Percentiles rank a stretch among this genome's conserved stretches.
These are phyloP conservation scores for Pholis gunnellus DNA, from an alignment of 2,113 vertebrate genomes.

Conservation along the genomic window DNA sequence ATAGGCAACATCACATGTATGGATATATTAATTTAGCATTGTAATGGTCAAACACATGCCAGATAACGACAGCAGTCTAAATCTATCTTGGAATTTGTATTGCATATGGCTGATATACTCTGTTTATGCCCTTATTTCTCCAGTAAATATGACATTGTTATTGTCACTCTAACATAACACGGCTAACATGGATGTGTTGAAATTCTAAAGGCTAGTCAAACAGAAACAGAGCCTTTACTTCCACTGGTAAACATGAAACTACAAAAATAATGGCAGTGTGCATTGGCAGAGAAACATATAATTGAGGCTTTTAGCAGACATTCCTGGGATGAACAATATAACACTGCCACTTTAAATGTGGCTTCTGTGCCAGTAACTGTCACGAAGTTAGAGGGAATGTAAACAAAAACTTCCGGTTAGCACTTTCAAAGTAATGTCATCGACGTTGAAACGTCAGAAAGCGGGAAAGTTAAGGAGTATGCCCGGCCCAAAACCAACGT, in stretches of 20 bases:
- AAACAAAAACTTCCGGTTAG: neutral
- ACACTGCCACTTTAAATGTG: constrained; percentile 52
- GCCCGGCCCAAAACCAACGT: neutral
- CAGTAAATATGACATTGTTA: too few species aligned
- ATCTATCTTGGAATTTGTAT: neutral
- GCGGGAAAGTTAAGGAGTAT: too few species aligned
- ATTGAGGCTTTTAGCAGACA: constrained; percentile 43
- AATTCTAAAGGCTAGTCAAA: neutral
- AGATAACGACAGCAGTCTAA: neutral
- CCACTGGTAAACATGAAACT: neutral
- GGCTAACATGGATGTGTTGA: neutral
- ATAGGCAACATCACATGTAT: neutral
- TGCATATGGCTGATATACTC: neutral
- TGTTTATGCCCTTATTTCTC: neutral
- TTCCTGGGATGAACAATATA: constrained; percentile 39
- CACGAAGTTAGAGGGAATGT: neutral
- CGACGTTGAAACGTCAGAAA: neutral
- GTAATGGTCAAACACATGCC: neutral
- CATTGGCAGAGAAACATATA: constrained; percentile 51
- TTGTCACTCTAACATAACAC: neutral
- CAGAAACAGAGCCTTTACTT: neutral
- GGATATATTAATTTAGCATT: neutral
- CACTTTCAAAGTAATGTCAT: constrained; percentile 31
- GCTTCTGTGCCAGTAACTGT: neutral
- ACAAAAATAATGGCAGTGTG: neutral